Evolutionary conservation across 1,140 invertebrate species (phyloP).

Genomic region (Brachionus paranguensis): DNA sequence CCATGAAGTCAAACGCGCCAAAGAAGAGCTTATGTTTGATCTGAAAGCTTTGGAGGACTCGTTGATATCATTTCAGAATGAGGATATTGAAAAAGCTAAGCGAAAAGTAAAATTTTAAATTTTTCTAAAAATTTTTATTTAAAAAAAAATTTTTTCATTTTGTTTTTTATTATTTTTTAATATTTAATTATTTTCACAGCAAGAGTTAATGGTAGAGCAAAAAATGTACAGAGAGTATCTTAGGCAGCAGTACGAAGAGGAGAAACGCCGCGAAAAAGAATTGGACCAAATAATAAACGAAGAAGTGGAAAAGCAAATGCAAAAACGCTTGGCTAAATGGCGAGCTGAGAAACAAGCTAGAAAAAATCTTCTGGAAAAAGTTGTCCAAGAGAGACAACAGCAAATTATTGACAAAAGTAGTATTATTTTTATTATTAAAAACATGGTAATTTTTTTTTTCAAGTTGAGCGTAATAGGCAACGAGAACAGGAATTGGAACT

Average conservation of each 20-base stretch:
- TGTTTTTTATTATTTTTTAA: too few relatives aligned
- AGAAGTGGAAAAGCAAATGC: conserved; percentile 37
- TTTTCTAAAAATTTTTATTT: too few relatives aligned
- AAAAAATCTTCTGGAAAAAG: conserved; percentile 30
- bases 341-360: conserved; percentile 25
- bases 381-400: not conserved
- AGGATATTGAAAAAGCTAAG: conserved; percentile 19
- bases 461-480: conserved; percentile 1
- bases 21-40: conserved; percentile 38
- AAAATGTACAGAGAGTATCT: conserved; percentile 27
- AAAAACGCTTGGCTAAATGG: conserved; percentile 20
- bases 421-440: not conserved
- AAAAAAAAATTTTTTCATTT: too few relatives aligned
- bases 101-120: not conserved
- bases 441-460: not conserved
- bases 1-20: not conserved
- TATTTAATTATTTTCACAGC: not conserved
- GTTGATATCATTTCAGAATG: conserved; percentile 10
- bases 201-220: conserved; percentile 30
- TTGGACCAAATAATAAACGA: conserved; percentile 29
- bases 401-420: conserved; percentile 31
- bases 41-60: conserved; percentile 36
- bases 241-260: conserved; percentile 11
- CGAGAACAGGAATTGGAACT: conserved; percentile 17
- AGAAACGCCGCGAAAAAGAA: conserved; percentile 34